A percentile compares a stretch with the other conserved stretches of the same genome.
Evolutionary conservation across 1,140 invertebrate species (phyloP).

Genomic region (Globodera rostochiensis): DNA sequence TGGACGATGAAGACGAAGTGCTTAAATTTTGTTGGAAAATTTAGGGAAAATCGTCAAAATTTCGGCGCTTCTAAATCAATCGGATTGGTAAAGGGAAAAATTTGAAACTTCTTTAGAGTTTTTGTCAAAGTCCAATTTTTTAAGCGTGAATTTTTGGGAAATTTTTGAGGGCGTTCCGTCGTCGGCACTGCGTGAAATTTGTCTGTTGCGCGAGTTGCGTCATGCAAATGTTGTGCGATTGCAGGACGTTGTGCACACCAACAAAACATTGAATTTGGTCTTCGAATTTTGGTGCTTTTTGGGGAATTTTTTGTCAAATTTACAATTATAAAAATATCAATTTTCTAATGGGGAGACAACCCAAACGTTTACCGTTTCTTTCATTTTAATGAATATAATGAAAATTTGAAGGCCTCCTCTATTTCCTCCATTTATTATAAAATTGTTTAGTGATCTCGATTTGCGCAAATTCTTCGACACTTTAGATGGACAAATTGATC

Average conservation of each 20-base stretch:
- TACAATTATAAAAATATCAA: neutral
- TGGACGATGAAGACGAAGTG: slow-evolving; percentile 94
- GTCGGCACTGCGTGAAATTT: slow-evolving; percentile 94
- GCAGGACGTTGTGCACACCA: slow-evolving; percentile 95
- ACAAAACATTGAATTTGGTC: slow-evolving; percentile 94
- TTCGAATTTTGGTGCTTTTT: slow-evolving; percentile 86
- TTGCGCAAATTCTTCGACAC: slow-evolving; percentile 99
- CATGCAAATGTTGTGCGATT: slow-evolving; percentile 96
- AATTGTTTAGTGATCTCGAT: slow-evolving; percentile 79
- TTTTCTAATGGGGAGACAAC: neutral
- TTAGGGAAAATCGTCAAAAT: neutral
- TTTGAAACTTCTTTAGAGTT: too few species aligned
- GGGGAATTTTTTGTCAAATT: too few species aligned
- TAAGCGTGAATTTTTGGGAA: neutral
- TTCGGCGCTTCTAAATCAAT: neutral
- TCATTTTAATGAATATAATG: too few species aligned
- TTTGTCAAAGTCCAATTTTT: too few species aligned
- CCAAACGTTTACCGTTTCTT: neutral
- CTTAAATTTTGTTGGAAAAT: slow-evolving; percentile 16
- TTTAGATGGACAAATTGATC: slow-evolving; percentile 95
- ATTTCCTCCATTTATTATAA: neutral
- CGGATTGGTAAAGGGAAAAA: neutral
- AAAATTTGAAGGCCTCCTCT: too few species aligned
- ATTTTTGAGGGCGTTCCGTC: slow-evolving; percentile 84
- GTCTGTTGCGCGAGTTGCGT: slow-evolving; percentile 93